Percentiles rank a stretch among this genome's conserved stretches.
Evolutionary conservation across 2,888 invertebrate genomes (phyloP).

Genomic region (Carterocephalus palaemon): DNA sequence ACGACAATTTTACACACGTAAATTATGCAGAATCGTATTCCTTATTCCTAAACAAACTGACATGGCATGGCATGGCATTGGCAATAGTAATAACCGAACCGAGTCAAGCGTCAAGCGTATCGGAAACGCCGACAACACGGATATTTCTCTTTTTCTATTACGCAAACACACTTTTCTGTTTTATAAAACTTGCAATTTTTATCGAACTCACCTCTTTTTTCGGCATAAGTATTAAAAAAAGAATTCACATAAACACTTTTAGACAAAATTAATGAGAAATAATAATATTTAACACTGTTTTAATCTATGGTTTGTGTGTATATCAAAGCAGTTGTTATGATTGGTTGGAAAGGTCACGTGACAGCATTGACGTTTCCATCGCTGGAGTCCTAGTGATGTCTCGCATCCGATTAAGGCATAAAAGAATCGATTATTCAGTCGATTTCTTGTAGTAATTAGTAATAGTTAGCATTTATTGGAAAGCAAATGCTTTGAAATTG

Average conservation of each 20-base stretch:
- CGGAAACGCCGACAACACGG: constrained; percentile 56
- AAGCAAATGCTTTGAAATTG: too few relatives aligned
- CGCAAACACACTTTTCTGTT: constrained; percentile 23
- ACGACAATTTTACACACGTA: constrained; percentile 56
- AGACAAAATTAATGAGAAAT: constrained; percentile 48
- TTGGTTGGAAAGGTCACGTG: constrained; percentile 49
- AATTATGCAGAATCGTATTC: constrained; percentile 67
- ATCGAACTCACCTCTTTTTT: constrained; percentile 57
- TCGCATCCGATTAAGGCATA: constrained; percentile 1
- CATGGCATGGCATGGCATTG: constrained; percentile 59
- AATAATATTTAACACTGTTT: constrained; percentile 53
- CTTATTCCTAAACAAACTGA: constrained; percentile 66
- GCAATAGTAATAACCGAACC: constrained; percentile 46
- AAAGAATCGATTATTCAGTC: constrained; percentile 2
- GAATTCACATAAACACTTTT: too few relatives aligned
- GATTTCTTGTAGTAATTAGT: too few relatives aligned
- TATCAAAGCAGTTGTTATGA: constrained; percentile 31
- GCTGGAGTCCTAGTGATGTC: constrained; percentile 38
- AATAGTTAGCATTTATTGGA: too few relatives aligned
- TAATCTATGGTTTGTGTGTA: constrained; percentile 52
- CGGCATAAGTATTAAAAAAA: constrained; percentile 41
- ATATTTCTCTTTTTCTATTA: constrained; percentile 37
- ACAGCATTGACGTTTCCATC: constrained; percentile 51
- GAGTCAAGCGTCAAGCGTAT: constrained; percentile 44
- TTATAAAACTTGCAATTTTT: constrained; percentile 27